A percentile compares a stretch with the other conserved stretches of the same genome.
phyloP scores from a whole-genome alignment of 2,113 vertebrate species.

The Columba janthina region DNA sequence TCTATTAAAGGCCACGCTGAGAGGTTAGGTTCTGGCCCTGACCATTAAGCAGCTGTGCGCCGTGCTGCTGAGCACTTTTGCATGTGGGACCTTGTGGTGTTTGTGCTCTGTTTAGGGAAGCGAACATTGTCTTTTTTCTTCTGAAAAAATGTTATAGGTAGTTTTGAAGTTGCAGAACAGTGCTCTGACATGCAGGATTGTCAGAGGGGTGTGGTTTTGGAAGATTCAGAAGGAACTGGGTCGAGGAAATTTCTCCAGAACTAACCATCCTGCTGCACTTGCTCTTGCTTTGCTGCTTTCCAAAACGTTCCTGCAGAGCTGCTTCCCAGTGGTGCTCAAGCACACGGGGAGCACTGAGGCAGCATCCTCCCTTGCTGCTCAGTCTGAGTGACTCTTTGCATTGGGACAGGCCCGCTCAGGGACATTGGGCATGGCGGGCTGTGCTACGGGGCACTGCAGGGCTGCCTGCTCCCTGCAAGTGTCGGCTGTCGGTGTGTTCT shows the following conservation, averaged over 20 bases:
- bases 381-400: neutral
- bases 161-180: neutral
- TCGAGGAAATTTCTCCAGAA: neutral
- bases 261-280: neutral
- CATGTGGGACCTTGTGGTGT: neutral
- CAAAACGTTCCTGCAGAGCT: neutral
- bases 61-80: neutral
- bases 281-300: neutral
- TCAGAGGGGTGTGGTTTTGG: neutral
- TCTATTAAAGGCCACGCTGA: neutral
- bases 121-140: neutral
- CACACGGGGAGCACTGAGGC: accelerated
- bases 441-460: accelerated
- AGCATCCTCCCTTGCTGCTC: neutral
- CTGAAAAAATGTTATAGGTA: too few relatives aligned
- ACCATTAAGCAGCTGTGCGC: neutral
- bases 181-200: neutral
- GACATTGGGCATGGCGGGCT: accelerated
- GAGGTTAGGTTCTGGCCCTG: neutral
- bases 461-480: neutral
- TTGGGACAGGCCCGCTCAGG: neutral
- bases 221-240: neutral
- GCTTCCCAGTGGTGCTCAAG: neutral
- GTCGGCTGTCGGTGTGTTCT: accelerated
- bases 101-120: neutral